Evolutionary conservation across 2,797 vertebrate species (phyloP), one percentile per base, ranked within the genome.

Genomic region (Periophthalmus magnuspinnatus): DNA sequence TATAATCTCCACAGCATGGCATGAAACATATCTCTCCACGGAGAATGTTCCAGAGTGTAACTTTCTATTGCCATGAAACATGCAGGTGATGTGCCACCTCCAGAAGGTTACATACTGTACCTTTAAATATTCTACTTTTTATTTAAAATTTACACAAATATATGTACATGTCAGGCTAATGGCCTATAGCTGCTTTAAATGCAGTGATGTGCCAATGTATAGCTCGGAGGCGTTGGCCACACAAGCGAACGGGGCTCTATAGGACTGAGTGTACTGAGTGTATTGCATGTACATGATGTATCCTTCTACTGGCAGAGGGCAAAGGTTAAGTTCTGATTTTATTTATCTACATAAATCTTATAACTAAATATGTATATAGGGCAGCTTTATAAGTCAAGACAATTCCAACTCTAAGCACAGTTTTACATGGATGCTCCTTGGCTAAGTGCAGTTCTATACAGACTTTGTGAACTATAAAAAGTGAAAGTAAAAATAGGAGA

Each of bases 141-240:
- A 14, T 14, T 16, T 45, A 13, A 11, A 4, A 45, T 45, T 45
- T 41, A 1, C 13, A 38, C 36, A 38, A 38, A 38, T 55, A 22
- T 22, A 45, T 14, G 13, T 14, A 22, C 59, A 38, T 61, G 59
- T 61, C 34, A 61, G 6, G 9, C 9, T 61, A 38, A 34, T 5
- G 33, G 59, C 59, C 59, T n/a, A 3, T 58, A 38, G 58, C 58
- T 60, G 58, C 33, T 60, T 41, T 61, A 41, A n/a, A 55, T 61
- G n/a, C 34, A 61, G 7, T 21, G 19, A 61, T 61, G 34, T 38
- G n/a, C 33, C 34, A 10, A 11, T n/a, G 58, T 22, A 5, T 61
- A 6, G n/a, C 59, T 61, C 2, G 4, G 21, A 38, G 59, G 59
- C 59, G 61, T 61, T 22, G 33, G 34, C 34, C 33, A 61, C 33